Conservation (phyloP, 2,113 vertebrate genomes). For the Cryptomyrus ogoouensis region DNA sequence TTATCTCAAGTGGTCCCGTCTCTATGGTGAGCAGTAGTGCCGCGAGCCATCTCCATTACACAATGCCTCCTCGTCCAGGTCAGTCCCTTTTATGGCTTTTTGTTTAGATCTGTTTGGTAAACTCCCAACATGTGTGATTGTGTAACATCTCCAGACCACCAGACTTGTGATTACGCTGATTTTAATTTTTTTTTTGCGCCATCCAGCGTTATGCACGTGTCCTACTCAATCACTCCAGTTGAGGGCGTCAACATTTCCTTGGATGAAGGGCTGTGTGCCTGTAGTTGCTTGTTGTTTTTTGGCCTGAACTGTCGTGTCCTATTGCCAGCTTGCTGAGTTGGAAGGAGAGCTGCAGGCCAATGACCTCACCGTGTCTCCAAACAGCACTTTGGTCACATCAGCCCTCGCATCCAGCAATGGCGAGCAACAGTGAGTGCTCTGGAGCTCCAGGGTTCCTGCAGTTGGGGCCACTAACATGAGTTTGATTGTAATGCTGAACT, state of each 20-base stretch:
- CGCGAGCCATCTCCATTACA: neutral
- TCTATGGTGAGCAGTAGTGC: neutral
- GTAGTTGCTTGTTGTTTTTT: neutral
- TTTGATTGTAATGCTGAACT: neutral
- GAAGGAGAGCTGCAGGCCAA: neutral
- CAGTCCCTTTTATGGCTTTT: slow-evolving; percentile 6
- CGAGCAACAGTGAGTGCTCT: neutral
- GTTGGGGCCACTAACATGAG: neutral
- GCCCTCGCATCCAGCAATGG: neutral
- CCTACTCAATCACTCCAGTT: neutral
- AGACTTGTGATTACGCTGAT: neutral
- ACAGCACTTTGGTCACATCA: neutral
- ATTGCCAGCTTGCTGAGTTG: neutral
- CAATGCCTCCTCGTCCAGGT: neutral
- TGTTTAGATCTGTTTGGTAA: neutral
- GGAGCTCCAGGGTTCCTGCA: neutral
- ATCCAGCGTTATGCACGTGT: neutral
- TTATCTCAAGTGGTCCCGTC: neutral
- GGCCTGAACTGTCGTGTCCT: neutral
- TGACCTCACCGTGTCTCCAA: neutral
- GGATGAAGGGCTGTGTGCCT: neutral
- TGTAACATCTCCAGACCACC: neutral
- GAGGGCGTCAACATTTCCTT: neutral
- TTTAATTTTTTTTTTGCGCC: neutral
- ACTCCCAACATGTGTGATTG: neutral